Conservation (phyloP, 1,140 invertebrate genomes). For the Nomia melanderi region DNA sequence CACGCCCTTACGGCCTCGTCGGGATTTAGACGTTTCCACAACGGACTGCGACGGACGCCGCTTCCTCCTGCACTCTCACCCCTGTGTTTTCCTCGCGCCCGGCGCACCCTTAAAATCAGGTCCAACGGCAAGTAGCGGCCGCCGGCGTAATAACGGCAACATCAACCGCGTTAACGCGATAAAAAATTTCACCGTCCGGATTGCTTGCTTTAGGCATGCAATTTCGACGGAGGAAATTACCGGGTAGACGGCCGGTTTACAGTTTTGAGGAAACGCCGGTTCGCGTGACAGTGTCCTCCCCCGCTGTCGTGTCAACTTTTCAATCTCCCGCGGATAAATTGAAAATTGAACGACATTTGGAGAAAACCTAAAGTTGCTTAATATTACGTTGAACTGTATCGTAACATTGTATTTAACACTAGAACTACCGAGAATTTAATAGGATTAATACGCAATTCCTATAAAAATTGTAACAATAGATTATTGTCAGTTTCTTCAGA, state of each 20-base stretch:
- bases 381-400: no score
- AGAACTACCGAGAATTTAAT: no score
- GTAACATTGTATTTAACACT: no score
- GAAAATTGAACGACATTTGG: no score
- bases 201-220: constrained; percentile 47
- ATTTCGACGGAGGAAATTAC: constrained; percentile 39
- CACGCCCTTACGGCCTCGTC: constrained; percentile 22
- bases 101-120: not conserved
- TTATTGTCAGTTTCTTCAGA: no score
- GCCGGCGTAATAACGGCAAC: constrained; percentile 24
- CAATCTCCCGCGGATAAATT: constrained; percentile 37
- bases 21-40: constrained; percentile 37
- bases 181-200: constrained; percentile 33
- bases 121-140: not conserved
- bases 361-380: no score
- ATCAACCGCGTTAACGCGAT: constrained; percentile 37
- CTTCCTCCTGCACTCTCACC: not conserved
- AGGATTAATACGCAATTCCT: no score
- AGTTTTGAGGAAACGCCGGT: constrained; percentile 37
- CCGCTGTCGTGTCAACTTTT: not conserved
- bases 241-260: constrained; percentile 23
- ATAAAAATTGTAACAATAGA: no score
- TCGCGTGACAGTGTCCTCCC: constrained; percentile 25
- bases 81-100: not conserved
- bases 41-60: not conserved